phyloP scores from a whole-genome alignment of 2,888 invertebrate genomes.

The Drosophila subsilvestris region DNA sequence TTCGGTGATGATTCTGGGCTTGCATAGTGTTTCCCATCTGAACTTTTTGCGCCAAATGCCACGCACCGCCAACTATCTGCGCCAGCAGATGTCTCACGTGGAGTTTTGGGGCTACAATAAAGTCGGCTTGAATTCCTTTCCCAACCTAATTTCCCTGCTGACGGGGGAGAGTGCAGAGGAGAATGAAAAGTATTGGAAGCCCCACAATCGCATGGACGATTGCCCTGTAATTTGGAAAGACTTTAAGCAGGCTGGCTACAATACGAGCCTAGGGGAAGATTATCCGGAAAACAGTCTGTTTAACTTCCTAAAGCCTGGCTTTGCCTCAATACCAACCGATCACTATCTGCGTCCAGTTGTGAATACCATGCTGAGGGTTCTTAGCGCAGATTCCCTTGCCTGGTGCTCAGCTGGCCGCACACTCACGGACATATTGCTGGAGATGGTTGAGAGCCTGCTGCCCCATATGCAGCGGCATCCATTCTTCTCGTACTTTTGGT shows the following conservation, averaged over 20 bases:
- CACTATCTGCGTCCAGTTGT: slow-evolving; percentile 86
- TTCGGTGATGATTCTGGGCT: slow-evolving; percentile 90
- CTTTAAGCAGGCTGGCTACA: slow-evolving; percentile 88
- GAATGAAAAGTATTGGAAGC: slow-evolving; percentile 84
- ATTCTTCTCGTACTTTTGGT: slow-evolving; percentile 93
- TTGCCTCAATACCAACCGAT: slow-evolving; percentile 90
- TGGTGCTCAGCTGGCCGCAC: slow-evolving; percentile 18
- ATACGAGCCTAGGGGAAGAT: slow-evolving; percentile 93
- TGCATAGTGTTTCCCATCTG: slow-evolving; percentile 92
- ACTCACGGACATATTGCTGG: slow-evolving; percentile 85
- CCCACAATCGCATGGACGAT: slow-evolving; percentile 86
- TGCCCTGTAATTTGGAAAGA: slow-evolving; percentile 93
- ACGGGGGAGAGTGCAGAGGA: slow-evolving; percentile 88
- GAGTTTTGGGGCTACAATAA: slow-evolving; percentile 94
- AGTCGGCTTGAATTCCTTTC: slow-evolving; percentile 95
- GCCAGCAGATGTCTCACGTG: slow-evolving; percentile 84
- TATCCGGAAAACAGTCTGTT: slow-evolving; percentile 90
- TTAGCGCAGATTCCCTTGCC: slow-evolving; percentile 84
- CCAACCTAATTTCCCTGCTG: slow-evolving; percentile 92
- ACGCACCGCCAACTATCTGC: slow-evolving; percentile 86
- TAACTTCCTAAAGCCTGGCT: slow-evolving; percentile 90
- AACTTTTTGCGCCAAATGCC: slow-evolving; percentile 93
- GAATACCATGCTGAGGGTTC: slow-evolving; percentile 60
- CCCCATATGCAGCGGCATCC: slow-evolving; percentile 85
- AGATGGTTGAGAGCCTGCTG: slow-evolving; percentile 88